These are phyloP conservation scores for Andrena dorsata DNA, from an alignment of 2,888 invertebrate species.

Conservation along the genomic window DNA sequence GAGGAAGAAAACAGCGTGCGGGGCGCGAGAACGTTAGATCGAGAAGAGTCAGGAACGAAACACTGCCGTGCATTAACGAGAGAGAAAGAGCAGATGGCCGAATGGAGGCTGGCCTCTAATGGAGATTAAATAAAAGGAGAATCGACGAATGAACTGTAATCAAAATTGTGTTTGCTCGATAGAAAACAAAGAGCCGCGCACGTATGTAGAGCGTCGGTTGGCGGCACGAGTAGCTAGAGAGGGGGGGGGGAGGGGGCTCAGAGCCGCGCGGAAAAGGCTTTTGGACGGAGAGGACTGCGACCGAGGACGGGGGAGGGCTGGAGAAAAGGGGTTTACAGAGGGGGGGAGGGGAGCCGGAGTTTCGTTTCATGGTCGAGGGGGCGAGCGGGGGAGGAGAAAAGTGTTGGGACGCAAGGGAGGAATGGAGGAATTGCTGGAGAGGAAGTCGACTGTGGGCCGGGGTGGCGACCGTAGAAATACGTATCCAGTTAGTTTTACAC, in stretches of 20 bases:
- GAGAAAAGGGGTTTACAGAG: conserved; percentile 32
- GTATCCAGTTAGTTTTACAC: conserved; percentile 84
- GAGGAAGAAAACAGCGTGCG: not conserved
- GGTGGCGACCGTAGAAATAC: conserved; percentile 79
- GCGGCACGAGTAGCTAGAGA: conserved; percentile 37
- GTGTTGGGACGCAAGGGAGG: conserved; percentile 39
- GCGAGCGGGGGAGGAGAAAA: conserved; percentile 45
- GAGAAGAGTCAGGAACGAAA: conserved; percentile 9
- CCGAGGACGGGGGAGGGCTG: conserved; percentile 34
- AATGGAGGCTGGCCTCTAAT: conserved; percentile 60
- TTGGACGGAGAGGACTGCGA: conserved; percentile 35
- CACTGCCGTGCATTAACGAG: conserved; percentile 36
- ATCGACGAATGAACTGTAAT: conserved; percentile 80
- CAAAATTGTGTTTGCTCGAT: conserved; percentile 80
- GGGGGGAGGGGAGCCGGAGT: conserved; percentile 42
- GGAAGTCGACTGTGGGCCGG: conserved; percentile 68
- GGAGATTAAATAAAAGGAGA: conserved; percentile 79
- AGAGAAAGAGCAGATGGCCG: conserved; percentile 38
- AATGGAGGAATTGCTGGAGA: conserved; percentile 65
- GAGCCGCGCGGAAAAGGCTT: conserved; percentile 48
- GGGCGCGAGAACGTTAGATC: conserved; percentile 7
- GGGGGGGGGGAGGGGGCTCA: conserved; percentile 29
- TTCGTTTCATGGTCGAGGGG: conserved; percentile 58
- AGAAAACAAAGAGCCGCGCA: conserved; percentile 77
- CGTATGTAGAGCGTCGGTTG: conserved; percentile 34